Percentiles rank a stretch among this genome's conserved stretches.
Evolutionary conservation across 2,888 invertebrate genomes (phyloP).

Genomic region (Watsonalla cultraria): DNA sequence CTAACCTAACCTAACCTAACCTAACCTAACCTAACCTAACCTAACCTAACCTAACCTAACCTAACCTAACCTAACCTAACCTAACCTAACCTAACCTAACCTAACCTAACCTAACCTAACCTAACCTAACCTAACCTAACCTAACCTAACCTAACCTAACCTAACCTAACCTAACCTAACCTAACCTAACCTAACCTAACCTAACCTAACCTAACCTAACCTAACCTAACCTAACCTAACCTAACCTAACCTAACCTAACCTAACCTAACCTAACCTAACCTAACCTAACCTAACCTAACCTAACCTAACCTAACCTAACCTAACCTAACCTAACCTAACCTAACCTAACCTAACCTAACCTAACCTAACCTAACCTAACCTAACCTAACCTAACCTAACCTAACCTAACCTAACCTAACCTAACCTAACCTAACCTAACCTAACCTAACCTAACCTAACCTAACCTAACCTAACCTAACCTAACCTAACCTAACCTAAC

Average conservation of each 20-base stretch:
- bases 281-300: slow-evolving; percentile 10
- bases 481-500: slow-evolving; percentile 6
- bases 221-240: slow-evolving; percentile 3
- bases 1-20: background rate
- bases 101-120: slow-evolving; percentile 3
- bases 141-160: slow-evolving; percentile 3
- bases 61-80: slow-evolving; percentile 3
- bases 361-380: slow-evolving; percentile 6
- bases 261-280: slow-evolving; percentile 10
- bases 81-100: slow-evolving; percentile 3
- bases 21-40: slow-evolving; percentile 1
- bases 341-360: slow-evolving; percentile 6
- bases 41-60: slow-evolving; percentile 3
- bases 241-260: slow-evolving; percentile 2
- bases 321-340: slow-evolving; percentile 6
- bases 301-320: slow-evolving; percentile 6
- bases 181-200: slow-evolving; percentile 3
- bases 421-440: slow-evolving; percentile 8
- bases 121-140: slow-evolving; percentile 3
- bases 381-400: slow-evolving; percentile 7
- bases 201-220: slow-evolving; percentile 3
- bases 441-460: slow-evolving; percentile 10
- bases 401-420: slow-evolving; percentile 6
- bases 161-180: slow-evolving; percentile 3
- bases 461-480: slow-evolving; percentile 9